Conservation (phyloP, 2,888 invertebrate species). For the Eulithis testata region DNA sequence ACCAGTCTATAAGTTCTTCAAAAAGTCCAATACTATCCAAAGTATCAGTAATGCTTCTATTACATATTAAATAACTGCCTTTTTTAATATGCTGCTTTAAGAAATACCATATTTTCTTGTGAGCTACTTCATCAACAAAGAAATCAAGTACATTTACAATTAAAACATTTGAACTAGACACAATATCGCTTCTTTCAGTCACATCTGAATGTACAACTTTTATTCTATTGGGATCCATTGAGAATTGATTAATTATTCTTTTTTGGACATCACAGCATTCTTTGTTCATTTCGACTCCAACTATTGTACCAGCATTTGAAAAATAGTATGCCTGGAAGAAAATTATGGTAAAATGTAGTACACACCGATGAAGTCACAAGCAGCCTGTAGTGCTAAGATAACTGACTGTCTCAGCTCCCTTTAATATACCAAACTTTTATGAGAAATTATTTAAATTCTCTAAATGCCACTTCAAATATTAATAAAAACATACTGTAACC, state of each 20-base stretch:
- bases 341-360: neutral
- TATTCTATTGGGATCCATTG: conserved; percentile 77
- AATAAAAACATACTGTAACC: no score
- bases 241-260: conserved; percentile 81
- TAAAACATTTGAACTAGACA: conserved; percentile 85
- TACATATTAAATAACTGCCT: conserved; percentile 84
- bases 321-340: conserved; percentile 84
- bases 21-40: conserved; percentile 74
- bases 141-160: conserved; percentile 89
- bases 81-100: conserved; percentile 80
- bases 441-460: no score
- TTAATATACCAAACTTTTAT: no score
- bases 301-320: conserved; percentile 82
- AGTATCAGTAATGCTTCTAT: conserved; percentile 84
- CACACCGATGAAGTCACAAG: no score
- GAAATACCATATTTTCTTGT: conserved; percentile 86
- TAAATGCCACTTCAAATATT: no score
- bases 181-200: conserved; percentile 78
- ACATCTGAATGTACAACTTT: conserved; percentile 85
- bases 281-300: conserved; percentile 89
- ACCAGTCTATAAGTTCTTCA: conserved; percentile 79
- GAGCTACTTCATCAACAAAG: conserved; percentile 85
- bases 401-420: no score
- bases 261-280: conserved; percentile 87
- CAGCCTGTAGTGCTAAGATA: no score